Evolutionary conservation across 2,888 invertebrate species (phyloP).

Genomic region (Drosophila prolongata): DNA sequence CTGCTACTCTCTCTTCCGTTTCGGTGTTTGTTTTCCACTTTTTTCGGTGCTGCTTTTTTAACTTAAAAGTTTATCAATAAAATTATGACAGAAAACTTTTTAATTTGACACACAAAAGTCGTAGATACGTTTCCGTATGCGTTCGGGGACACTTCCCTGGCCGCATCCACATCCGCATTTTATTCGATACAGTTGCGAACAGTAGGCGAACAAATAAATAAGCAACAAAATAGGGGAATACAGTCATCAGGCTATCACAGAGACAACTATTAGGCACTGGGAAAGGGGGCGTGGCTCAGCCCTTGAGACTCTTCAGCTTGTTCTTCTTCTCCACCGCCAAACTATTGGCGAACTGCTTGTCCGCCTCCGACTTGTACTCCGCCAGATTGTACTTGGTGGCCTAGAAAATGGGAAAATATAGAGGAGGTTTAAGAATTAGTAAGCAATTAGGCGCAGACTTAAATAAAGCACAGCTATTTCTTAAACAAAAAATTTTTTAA

Average conservation of each 20-base stretch:
- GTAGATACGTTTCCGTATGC: slow-evolving; percentile 44
- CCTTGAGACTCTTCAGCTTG: slow-evolving; percentile 68
- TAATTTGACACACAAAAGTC: slow-evolving; percentile 76
- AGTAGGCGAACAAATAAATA: slow-evolving; percentile 22
- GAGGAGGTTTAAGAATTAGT: too few relatives aligned
- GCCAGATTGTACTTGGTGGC: slow-evolving; percentile 82
- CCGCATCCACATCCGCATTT: slow-evolving; percentile 16
- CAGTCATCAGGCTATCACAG: slow-evolving; percentile 59
- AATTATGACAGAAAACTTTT: slow-evolving; percentile 77
- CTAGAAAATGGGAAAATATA: slow-evolving; percentile 50
- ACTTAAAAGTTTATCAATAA: slow-evolving; percentile 79
- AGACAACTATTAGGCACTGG: slow-evolving; percentile 41
- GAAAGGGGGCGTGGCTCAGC: slow-evolving; percentile 44
- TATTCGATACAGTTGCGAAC: slow-evolving; percentile 21
- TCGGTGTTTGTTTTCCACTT: slow-evolving; percentile 29
- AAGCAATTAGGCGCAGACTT: too few relatives aligned
- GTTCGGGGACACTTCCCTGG: slow-evolving; percentile 42
- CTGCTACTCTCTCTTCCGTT: slow-evolving; percentile 21
- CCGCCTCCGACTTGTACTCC: slow-evolving; percentile 81
- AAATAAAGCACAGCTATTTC: too few relatives aligned
- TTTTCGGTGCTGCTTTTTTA: slow-evolving; percentile 30
- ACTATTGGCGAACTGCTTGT: slow-evolving; percentile 82
- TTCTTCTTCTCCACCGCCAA: slow-evolving; percentile 78
- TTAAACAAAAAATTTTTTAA: too few relatives aligned
- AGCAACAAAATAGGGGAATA: slow-evolving; percentile 6